phyloP scores from a whole-genome alignment of 1,140 invertebrate species.

The Gryon sp. region DNA sequence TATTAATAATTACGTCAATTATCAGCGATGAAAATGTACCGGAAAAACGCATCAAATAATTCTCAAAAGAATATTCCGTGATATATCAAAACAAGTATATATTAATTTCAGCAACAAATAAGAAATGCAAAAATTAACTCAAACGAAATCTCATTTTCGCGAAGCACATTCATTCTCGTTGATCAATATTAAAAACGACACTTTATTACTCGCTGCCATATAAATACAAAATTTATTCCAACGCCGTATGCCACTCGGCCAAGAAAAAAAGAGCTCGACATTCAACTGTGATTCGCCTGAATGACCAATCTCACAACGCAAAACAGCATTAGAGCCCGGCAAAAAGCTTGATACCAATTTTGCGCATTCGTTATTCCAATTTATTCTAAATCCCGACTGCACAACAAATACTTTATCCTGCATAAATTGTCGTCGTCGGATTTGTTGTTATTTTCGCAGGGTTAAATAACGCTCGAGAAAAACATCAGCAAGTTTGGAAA shows the following conservation, averaged over 20 bases:
- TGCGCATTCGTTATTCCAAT: constrained; percentile 11
- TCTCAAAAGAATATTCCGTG: too few species aligned
- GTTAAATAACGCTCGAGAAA: background rate
- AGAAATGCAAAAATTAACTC: too few species aligned
- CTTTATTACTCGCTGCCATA: constrained; percentile 6
- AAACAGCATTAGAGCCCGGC: background rate
- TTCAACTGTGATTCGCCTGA: background rate
- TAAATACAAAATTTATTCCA: constrained; percentile 5
- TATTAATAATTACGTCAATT: too few species aligned
- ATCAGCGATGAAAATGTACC: too few species aligned
- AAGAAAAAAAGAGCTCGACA: background rate
- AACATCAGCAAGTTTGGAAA: background rate
- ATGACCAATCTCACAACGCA: background rate
- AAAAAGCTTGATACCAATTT: constrained; percentile 12
- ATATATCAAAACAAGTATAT: too few species aligned
- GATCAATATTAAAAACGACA: constrained; percentile 13
- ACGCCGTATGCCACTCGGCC: background rate
- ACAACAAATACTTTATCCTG: background rate
- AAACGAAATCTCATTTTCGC: too few species aligned
- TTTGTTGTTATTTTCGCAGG: constrained; percentile 5
- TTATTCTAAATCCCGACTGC: constrained; percentile 1
- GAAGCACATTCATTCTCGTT: too few species aligned
- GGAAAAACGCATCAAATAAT: too few species aligned
- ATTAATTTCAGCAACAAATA: too few species aligned
- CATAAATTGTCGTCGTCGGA: background rate